phyloP scores from a whole-genome alignment of 2,888 invertebrate species.

The Parochlus steinenii region DNA sequence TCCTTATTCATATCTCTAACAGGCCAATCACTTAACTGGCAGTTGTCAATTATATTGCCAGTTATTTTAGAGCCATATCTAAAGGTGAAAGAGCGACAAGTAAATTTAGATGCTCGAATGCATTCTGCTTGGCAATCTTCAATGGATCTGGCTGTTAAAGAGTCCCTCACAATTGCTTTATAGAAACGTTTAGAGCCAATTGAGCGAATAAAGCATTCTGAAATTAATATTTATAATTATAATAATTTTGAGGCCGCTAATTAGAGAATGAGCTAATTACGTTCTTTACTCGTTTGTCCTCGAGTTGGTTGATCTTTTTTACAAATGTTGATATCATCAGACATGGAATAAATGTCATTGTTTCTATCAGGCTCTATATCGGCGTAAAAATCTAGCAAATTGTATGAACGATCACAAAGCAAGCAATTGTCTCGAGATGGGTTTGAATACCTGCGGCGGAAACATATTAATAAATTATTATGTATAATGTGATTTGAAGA shows the following conservation, averaged over 20 bases:
- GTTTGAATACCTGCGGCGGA: constrained; percentile 25
- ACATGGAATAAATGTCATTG: constrained; percentile 65
- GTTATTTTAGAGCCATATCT: constrained; percentile 49
- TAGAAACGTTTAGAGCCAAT: constrained; percentile 54
- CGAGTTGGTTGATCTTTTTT: constrained; percentile 19
- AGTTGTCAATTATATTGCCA: constrained; percentile 53
- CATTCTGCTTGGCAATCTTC: constrained; percentile 71
- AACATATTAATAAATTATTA: no score
- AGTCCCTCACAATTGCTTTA: constrained; percentile 43
- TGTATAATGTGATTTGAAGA: constrained; percentile 1
- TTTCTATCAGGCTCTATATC: constrained; percentile 57
- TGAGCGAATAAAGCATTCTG: constrained; percentile 73
- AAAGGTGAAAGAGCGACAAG: constrained; percentile 65
- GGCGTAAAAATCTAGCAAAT: constrained; percentile 51
- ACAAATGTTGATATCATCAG: constrained; percentile 38
- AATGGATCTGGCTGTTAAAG: constrained; percentile 47
- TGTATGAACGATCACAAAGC: constrained; percentile 51
- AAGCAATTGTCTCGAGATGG: constrained; percentile 51
- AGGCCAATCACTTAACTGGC: constrained; percentile 58
- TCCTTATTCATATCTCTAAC: constrained; percentile 45
- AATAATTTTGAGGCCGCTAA: not conserved
- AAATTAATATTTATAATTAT: constrained; percentile 14
- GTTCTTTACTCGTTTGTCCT: constrained; percentile 1
- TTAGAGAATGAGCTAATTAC: constrained; percentile 7
- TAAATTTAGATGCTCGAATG: constrained; percentile 51